Percentiles rank a stretch among this genome's conserved stretches.
Conservation (phyloP, 2,888 invertebrate species). For the Criorhina ranunculi region DNA sequence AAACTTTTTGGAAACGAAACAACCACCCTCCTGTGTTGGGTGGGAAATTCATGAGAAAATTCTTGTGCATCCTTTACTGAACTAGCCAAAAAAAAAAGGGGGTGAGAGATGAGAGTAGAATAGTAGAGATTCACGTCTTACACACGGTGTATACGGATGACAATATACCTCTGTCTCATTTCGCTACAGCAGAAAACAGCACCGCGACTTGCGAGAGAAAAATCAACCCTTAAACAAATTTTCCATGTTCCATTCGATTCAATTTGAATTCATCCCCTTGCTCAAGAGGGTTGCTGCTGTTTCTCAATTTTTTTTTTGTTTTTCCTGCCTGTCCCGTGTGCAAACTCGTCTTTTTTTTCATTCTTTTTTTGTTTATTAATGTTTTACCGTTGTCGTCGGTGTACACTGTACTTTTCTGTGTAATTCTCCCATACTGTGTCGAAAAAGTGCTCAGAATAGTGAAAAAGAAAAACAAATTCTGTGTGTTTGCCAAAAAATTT, state of each 20-base stretch:
- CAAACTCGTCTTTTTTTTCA: conserved; percentile 50
- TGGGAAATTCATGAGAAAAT: conserved; percentile 51
- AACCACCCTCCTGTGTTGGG: background rate
- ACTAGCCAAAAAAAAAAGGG: conserved; percentile 7
- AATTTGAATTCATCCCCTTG: conserved; percentile 69
- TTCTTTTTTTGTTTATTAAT: conserved; percentile 37
- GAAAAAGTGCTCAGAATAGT: conserved; percentile 41
- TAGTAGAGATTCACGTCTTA: conserved; percentile 1
- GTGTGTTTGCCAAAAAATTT: conserved; percentile 63
- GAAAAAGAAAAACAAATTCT: conserved; percentile 41
- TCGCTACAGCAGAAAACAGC: background rate
- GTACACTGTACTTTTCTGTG: conserved; percentile 53
- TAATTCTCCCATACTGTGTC: conserved; percentile 49
- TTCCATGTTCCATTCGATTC: conserved; percentile 55
- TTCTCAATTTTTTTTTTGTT: conserved; percentile 37
- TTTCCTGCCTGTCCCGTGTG: conserved; percentile 8
- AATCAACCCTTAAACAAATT: conserved; percentile 67
- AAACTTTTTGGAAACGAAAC: conserved; percentile 51
- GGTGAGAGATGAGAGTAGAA: background rate
- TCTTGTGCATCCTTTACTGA: conserved; percentile 67
- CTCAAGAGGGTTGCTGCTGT: conserved; percentile 55
- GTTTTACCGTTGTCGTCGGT: conserved; percentile 52
- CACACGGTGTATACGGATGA: conserved; percentile 4
- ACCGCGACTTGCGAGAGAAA: conserved; percentile 1
- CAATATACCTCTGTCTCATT: conserved; percentile 45